Base-by-base conservation (phyloP, 2,113 vertebrate genomes). In the Micronisus gabar region DNA sequence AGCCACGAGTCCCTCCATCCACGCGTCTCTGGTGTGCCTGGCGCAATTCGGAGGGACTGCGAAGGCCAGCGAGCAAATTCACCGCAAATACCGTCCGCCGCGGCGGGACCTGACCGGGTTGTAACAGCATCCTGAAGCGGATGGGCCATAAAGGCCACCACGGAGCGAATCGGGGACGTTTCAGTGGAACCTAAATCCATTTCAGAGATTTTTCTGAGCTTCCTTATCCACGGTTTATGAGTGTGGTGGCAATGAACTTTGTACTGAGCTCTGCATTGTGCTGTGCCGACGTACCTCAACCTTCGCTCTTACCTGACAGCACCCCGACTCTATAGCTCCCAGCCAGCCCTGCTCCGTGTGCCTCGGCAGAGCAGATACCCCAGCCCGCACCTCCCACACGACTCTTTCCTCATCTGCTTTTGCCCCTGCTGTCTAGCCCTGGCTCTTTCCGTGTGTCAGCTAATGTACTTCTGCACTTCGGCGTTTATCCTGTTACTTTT, bases 41-140 rank as follows among this genome's bases (percentile, higher is more conserved):
- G 38, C 4, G 11, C 40, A 19, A 6, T 25, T 45, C 26, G 13
- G 30, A 26, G 65, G 45, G 26, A 43, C 47, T 23, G 40, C 11
- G 71, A 55, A 72, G 78, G 47, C 45, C 82, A 43, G 7, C 1
- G 34, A 68, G 75, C 15, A 50, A 71, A 81, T 21, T 29, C 68
- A 15, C 20, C 0, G 50, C 0, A n/a, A n/a, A 11, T 36, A 10
- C 43, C 34, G 3, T 13, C 34, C 5, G 0, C 47, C 5, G 0
- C 3, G 15, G 72, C 45, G 40, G 32, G 38, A 30, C 58, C 40
- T 4, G 48, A 3, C 19, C 1, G 3, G 27, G 16, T 13, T 18
- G 48, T 67, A 38, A 30, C 43, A 4, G 18, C 53, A 19, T 4
- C 83, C 29, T 11, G 3, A 59, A 22, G 36, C 3, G 67, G 58